These are phyloP conservation scores for Pemphredon lugubris DNA, from an alignment of 2,888 invertebrate species.

Conservation along the genomic window DNA sequence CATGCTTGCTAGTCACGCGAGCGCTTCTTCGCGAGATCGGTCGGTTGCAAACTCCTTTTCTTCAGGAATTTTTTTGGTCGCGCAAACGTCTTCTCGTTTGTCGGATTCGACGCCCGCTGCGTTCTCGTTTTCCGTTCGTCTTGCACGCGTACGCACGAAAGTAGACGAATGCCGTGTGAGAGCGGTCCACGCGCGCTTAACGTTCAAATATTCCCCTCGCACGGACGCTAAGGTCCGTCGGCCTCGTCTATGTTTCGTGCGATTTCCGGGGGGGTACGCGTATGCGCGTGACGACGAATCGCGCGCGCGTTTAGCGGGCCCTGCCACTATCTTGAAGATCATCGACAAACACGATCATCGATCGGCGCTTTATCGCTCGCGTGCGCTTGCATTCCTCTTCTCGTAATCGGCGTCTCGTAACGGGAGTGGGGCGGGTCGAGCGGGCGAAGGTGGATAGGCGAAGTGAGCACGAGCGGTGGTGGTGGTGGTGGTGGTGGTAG, in stretches of 20 bases:
- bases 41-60: constrained; percentile 2
- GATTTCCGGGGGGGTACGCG: too few relatives aligned
- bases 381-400: constrained; percentile 41
- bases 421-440: constrained; percentile 46
- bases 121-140: neutral
- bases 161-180: too few relatives aligned
- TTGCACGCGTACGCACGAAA: too few relatives aligned
- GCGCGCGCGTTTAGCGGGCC: neutral
- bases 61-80: neutral
- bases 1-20: constrained; percentile 43
- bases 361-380: constrained; percentile 42
- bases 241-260: too few relatives aligned
- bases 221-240: neutral
- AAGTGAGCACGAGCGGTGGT: constrained; percentile 55
- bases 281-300: constrained; percentile 8
- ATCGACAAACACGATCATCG: constrained; percentile 26
- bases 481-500: constrained; percentile 43
- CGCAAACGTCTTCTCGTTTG: too few relatives aligned
- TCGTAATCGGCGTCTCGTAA: constrained; percentile 46
- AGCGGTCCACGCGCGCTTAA: too few relatives aligned
- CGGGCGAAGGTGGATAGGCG: constrained; percentile 52
- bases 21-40: constrained; percentile 15
- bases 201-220: neutral
- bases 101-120: too few relatives aligned
- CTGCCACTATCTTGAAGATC: constrained; percentile 16